phyloP scores from a whole-genome alignment of 2,888 invertebrate genomes.

The Resseliella maxima region DNA sequence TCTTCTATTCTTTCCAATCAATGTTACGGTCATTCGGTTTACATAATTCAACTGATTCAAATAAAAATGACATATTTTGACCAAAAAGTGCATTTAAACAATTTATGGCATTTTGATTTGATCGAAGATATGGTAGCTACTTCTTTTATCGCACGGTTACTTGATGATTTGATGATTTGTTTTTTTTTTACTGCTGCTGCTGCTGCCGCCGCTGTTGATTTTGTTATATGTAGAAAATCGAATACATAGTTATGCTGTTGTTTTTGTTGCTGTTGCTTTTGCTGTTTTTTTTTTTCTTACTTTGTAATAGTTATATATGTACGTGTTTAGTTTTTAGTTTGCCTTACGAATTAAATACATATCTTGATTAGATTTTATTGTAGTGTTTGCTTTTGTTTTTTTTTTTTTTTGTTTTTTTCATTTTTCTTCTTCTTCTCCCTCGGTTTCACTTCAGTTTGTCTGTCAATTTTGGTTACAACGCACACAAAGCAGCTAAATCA shows the following conservation, averaged over 20 bases:
- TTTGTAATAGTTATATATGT: slow-evolving; percentile 15
- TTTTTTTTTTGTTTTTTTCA: not conserved
- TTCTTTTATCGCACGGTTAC: not conserved
- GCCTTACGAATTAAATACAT: slow-evolving; percentile 49
- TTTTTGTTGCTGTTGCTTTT: not conserved
- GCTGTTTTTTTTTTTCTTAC: slow-evolving; percentile 28
- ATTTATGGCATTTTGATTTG: slow-evolving; percentile 11
- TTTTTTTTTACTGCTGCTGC: not conserved
- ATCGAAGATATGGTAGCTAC: slow-evolving; percentile 44
- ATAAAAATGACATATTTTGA: slow-evolving; percentile 29
- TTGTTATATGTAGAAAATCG: slow-evolving; percentile 38
- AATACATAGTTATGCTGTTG: slow-evolving; percentile 26
- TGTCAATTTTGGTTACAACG: slow-evolving; percentile 20
- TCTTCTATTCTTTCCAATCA: not conserved
- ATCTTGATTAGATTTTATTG: slow-evolving; percentile 51
- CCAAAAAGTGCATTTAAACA: not conserved
- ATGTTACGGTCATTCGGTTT: not conserved
- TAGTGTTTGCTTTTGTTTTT: not conserved
- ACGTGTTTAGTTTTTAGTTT: slow-evolving; percentile 53
- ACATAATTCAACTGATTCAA: not conserved
- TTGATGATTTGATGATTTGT: too few species aligned
- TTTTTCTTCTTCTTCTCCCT: not conserved
- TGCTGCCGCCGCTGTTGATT: not conserved
- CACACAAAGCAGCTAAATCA: slow-evolving; percentile 2
- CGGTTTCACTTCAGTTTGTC: too few species aligned